A percentile compares a stretch with the other conserved stretches of the same genome.
These are phyloP conservation scores for Orcinus orca DNA, from an alignment of 2,113 vertebrate species.

Conservation along the genomic window DNA sequence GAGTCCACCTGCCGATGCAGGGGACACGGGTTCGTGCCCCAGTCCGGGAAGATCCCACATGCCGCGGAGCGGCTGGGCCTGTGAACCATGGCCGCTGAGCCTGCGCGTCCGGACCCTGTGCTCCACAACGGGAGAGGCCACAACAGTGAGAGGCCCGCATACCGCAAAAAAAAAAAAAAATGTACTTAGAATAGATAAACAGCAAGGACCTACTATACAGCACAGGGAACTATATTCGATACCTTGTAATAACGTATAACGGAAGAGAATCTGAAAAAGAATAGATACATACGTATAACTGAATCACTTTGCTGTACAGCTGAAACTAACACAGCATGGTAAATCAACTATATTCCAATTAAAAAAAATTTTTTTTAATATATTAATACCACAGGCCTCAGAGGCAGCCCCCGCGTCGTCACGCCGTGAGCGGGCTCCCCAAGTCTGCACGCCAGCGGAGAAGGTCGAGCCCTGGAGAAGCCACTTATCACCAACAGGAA, in stretches of 20 bases:
- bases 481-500: neutral
- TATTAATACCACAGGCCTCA: neutral
- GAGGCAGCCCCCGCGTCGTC: neutral
- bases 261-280: neutral
- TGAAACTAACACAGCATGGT: neutral
- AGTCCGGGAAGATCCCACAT: too few species aligned
- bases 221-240: neutral
- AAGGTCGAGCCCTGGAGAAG: neutral
- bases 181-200: neutral
- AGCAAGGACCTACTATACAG: neutral
- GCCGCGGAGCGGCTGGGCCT: too few species aligned
- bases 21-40: too few species aligned
- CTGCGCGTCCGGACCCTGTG: too few species aligned
- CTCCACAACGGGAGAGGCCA: too few species aligned
- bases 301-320: neutral
- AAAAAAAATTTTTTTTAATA: fast-evolving
- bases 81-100: too few species aligned
- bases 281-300: neutral
- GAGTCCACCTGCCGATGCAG: too few species aligned
- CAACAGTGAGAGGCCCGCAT: too few species aligned
- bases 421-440: neutral
- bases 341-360: neutral
- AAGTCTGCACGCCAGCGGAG: neutral
- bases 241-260: neutral
- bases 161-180: neutral